Base-by-base conservation (phyloP, 2,888 invertebrate species). In the Dendrolimus houi region DNA sequence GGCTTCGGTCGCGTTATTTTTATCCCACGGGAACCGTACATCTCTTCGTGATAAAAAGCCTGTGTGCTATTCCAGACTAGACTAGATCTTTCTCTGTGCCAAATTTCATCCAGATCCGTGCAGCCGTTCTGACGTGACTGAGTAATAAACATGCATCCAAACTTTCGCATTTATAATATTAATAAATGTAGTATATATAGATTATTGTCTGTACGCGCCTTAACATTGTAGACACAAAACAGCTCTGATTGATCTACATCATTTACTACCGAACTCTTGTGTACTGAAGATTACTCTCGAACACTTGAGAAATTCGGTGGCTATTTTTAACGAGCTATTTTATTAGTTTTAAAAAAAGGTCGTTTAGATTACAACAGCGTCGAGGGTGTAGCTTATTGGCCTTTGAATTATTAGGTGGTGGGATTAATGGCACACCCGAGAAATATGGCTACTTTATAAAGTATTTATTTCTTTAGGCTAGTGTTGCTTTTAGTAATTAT, bases 341-440 rank as follows among this genome's bases (percentile, higher is more conserved):
- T 88, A 89, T 87, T 87, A 86, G 87, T 85, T 88, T 85, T 85
- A 86, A 87, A 89, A n/a, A 85, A 86, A 81, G 88, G 85, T 85
- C 85, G 87, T 88, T 90, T 85, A 90, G 89, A 90, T 89, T 87
- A 88, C 78, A 74, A 64, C 67, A 66, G 77, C 76, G 75, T 82
- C 76, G 74, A 81, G 77, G 79, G 81, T 79, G 75, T 77, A 76
- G 81, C 81, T 85, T 85, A 85, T 85, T 87, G 82, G 80, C 75
- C 73, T 79, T 79, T 84, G 81, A 85, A 82, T 81, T 87, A 86
- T 87, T 82, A 79, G 79, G 81, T 77, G 75, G 69, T 78, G 72
- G 79, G 78, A 81, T 80, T 81, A 80, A 83, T 80, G 77, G 79
- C 75, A 75, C 75, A 81, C 73, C 64, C 67, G 65, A 70, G 72